Evolutionary conservation across 2,113 vertebrate genomes (phyloP).

Genomic region (Aix galericulata): DNA sequence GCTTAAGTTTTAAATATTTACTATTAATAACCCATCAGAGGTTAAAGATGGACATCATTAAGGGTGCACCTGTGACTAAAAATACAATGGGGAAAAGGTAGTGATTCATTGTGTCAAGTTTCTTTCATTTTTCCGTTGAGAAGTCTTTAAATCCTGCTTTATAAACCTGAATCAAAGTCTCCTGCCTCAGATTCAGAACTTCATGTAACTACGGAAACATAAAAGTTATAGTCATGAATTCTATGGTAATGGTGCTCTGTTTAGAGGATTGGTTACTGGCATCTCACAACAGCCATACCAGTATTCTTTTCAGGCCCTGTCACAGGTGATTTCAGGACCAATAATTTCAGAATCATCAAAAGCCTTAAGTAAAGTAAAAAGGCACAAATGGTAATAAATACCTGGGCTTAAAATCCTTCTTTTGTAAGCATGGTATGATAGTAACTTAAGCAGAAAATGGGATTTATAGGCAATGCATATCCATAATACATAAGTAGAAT

Average conservation of each 20-base stretch:
- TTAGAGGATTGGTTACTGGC: not conserved
- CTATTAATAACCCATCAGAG: not conserved
- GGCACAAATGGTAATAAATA: not conserved
- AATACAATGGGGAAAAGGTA: not conserved
- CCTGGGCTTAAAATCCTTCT: not conserved
- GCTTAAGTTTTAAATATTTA: not conserved
- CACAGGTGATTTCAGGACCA: not conserved
- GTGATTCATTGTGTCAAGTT: not conserved
- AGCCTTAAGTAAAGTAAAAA: not conserved
- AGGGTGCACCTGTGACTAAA: not conserved
- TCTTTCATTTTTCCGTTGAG: not conserved
- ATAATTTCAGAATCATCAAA: not conserved
- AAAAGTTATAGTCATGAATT: not conserved
- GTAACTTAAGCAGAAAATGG: not conserved
- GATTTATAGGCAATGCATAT: not conserved
- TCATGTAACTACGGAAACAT: not conserved
- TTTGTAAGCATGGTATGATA: not conserved
- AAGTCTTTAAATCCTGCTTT: not conserved
- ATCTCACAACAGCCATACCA: not conserved
- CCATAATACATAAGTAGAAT: not conserved
- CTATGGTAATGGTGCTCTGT: not conserved
- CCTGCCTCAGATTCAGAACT: not conserved
- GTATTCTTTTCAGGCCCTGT: not conserved
- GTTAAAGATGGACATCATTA: not conserved
- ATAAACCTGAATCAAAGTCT: not conserved